Conservation (phyloP, 2,113 vertebrate genomes). For the Recurvirostra avosetta region DNA sequence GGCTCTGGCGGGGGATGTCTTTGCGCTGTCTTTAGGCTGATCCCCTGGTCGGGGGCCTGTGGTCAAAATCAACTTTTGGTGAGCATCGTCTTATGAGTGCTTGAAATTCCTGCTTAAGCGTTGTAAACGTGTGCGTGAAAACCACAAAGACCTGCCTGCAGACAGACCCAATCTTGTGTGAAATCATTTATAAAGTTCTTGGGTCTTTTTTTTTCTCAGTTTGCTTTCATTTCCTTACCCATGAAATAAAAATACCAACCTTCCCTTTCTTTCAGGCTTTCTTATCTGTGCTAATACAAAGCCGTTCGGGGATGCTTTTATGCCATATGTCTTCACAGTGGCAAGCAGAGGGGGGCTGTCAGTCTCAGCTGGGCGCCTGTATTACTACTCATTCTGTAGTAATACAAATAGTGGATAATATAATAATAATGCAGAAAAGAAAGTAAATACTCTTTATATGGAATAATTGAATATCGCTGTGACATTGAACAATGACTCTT, state of each 20-base stretch:
- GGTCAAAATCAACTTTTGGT: not conserved
- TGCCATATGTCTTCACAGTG: conserved; percentile 40
- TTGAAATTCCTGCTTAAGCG: not conserved
- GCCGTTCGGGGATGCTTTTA: conserved; percentile 6
- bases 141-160: not conserved
- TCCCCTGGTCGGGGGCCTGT: not conserved
- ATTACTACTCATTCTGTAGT: conserved; percentile 52
- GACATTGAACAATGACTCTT: conserved; percentile 59
- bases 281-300: conserved; percentile 18
- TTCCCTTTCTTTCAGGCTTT: not conserved
- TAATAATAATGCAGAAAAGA: conserved; percentile 64
- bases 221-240: not conserved
- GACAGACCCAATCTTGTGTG: not conserved
- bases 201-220: not conserved
- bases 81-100: not conserved
- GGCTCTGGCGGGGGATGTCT: not conserved
- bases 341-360: conserved; percentile 46
- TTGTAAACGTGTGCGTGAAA: not conserved
- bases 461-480: conserved; percentile 60
- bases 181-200: not conserved
- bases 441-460: conserved; percentile 67
- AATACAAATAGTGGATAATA: conserved; percentile 64
- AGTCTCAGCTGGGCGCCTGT: conserved; percentile 60
- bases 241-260: conserved; percentile 13
- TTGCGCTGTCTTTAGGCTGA: not conserved